Evolutionary conservation across 2,113 vertebrate species (phyloP).

Genomic region (Cheilinus undulatus): DNA sequence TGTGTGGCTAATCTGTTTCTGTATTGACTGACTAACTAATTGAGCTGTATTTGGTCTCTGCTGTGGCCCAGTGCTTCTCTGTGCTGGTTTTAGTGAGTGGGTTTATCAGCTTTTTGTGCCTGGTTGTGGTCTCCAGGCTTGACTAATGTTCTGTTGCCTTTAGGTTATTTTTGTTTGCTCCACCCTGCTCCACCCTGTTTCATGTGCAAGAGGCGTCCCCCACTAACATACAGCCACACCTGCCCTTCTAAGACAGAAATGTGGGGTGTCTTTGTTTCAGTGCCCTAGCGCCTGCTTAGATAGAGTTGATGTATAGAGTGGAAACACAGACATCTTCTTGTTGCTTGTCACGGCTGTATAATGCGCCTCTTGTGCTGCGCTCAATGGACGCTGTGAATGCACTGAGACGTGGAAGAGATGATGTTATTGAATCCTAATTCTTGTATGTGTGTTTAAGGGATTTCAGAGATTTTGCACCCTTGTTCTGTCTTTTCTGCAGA

Average conservation of each 20-base stretch:
- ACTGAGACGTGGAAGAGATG: background rate
- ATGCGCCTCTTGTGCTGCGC: slow-evolving; percentile 47
- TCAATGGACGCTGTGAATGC: slow-evolving; percentile 17
- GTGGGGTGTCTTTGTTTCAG: slow-evolving; percentile 62
- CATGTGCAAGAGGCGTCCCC: slow-evolving; percentile 22
- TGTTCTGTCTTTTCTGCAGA: slow-evolving; percentile 1
- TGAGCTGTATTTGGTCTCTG: slow-evolving; percentile 1
- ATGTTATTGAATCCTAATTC: slow-evolving; percentile 4
- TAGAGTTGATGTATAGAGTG: slow-evolving; percentile 41
- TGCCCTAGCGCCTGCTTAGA: slow-evolving; percentile 8
- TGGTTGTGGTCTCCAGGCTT: slow-evolving; percentile 47
- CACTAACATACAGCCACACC: slow-evolving; percentile 47
- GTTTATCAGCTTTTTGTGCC: slow-evolving; percentile 35
- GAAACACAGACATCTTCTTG: slow-evolving; percentile 35
- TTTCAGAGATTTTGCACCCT: background rate
- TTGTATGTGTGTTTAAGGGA: background rate
- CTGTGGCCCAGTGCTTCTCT: slow-evolving; percentile 4
- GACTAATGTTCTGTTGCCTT: slow-evolving; percentile 60
- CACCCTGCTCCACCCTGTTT: slow-evolving; percentile 57
- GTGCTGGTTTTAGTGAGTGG: slow-evolving; percentile 18
- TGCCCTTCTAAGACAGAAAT: slow-evolving; percentile 45
- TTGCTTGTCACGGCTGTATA: slow-evolving; percentile 39
- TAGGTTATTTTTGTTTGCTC: slow-evolving; percentile 60
- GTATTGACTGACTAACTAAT: slow-evolving; percentile 11
- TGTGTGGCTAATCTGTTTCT: background rate